phyloP scores from a whole-genome alignment of 2,797 vertebrate species.

The Leptoclinus maculatus region DNA sequence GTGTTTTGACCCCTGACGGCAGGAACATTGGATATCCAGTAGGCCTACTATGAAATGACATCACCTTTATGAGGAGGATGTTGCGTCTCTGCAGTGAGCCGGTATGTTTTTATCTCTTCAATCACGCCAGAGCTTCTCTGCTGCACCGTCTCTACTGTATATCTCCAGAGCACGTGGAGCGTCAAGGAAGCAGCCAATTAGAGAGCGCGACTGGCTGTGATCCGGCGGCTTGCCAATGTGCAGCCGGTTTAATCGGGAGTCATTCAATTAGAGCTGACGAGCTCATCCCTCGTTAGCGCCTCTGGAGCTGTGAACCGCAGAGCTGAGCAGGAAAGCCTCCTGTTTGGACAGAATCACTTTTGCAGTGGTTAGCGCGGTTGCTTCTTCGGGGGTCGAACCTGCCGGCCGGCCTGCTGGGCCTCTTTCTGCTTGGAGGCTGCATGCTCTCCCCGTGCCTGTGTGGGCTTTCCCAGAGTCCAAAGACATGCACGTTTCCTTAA shows the following conservation, averaged over 20 bases:
- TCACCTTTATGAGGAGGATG: not conserved
- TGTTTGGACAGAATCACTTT: slow-evolving; percentile 42
- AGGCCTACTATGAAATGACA: not conserved
- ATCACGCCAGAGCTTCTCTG: not conserved
- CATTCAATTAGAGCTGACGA: slow-evolving; percentile 71
- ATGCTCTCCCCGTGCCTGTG: not conserved
- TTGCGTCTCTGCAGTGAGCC: not conserved
- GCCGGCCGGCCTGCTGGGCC: too few species aligned
- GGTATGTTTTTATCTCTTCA: not conserved
- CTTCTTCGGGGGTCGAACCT: not conserved
- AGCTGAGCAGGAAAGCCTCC: slow-evolving; percentile 36
- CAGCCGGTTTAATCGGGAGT: slow-evolving; percentile 78
- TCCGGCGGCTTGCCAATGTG: slow-evolving; percentile 74
- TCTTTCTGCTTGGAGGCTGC: not conserved
- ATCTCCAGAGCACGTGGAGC: slow-evolving; percentile 49
- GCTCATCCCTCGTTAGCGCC: slow-evolving; percentile 54
- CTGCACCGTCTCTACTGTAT: not conserved
- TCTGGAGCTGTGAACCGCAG: slow-evolving; percentile 32
- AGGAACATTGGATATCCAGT: not conserved
- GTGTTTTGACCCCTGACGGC: not conserved
- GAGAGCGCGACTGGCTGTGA: slow-evolving; percentile 65
- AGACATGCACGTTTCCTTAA: not conserved
- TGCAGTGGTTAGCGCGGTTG: not conserved
- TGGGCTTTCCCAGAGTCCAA: not conserved
- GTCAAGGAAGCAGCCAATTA: slow-evolving; percentile 69